A percentile compares a stretch with the other conserved stretches of the same genome.
These are phyloP conservation scores for Cricetomys ansorgei DNA, from an alignment of 2,113 vertebrate genomes.

Conservation along the genomic window DNA sequence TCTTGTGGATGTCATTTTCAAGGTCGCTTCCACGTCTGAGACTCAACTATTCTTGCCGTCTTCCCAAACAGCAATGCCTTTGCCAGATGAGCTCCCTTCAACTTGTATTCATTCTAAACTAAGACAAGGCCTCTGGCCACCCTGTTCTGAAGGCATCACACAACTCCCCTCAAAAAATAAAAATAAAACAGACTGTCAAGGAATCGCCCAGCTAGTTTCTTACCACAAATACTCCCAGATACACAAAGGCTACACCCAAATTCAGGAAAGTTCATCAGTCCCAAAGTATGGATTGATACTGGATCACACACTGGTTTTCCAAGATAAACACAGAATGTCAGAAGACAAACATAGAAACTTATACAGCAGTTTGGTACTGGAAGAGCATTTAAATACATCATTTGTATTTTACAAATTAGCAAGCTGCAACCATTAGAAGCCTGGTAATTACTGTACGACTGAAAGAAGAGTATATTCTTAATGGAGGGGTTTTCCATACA, in stretches of 20 bases:
- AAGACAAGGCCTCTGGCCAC: not conserved
- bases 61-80: not conserved
- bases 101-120: not conserved
- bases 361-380: not conserved
- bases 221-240: not conserved
- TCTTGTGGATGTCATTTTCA: constrained; percentile 35
- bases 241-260: not conserved
- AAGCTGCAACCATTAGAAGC: not conserved
- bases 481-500: not conserved
- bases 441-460: not conserved
- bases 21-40: constrained; percentile 47
- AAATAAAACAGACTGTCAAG: not conserved
- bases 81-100: not conserved
- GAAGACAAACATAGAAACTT: not conserved
- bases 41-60: not conserved
- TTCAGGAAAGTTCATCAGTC: not conserved
- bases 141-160: not conserved
- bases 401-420: constrained; percentile 4
- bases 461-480: not conserved
- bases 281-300: not conserved
- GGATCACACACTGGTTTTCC: not conserved
- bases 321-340: not conserved
- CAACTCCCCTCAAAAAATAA: too few relatives aligned
- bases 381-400: not conserved
- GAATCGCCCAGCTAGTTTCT: not conserved